A percentile compares a stretch with the other conserved stretches of the same genome.
These are phyloP conservation scores for Furcula furcula DNA, from an alignment of 2,888 invertebrate genomes.

Conservation along the genomic window DNA sequence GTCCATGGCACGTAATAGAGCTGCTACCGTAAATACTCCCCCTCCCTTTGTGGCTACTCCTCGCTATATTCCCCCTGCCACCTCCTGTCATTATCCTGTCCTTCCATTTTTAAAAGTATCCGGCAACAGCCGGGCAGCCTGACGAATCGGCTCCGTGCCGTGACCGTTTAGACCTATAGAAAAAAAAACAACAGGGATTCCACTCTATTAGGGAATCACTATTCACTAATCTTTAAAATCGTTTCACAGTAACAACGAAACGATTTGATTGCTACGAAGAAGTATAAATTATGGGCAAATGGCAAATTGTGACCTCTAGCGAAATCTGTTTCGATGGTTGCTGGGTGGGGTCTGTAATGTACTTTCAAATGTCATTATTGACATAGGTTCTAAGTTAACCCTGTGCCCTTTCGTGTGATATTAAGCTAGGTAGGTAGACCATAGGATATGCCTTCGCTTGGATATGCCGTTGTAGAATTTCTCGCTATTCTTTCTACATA, in stretches of 20 bases:
- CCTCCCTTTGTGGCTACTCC: too few species aligned
- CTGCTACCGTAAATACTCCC: too few species aligned
- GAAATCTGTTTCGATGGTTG: not conserved
- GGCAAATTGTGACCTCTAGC: not conserved
- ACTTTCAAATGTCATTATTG: slow-evolving; percentile 2
- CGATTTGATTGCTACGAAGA: slow-evolving; percentile 4
- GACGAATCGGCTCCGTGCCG: slow-evolving; percentile 61
- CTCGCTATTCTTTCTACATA: slow-evolving; percentile 13
- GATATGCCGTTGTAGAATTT: too few species aligned
- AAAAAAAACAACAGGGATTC: slow-evolving; percentile 39
- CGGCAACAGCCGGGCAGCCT: slow-evolving; percentile 43
- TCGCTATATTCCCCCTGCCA: slow-evolving; percentile 54
- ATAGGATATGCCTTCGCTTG: too few species aligned
- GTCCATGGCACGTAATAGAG: slow-evolving; percentile 62
- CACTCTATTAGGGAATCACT: slow-evolving; percentile 47
- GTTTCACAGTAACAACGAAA: slow-evolving; percentile 1
- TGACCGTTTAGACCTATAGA: slow-evolving; percentile 43
- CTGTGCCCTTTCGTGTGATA: not conserved
- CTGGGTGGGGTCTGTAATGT: slow-evolving; percentile 1
- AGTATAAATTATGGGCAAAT: not conserved
- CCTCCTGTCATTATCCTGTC: slow-evolving; percentile 25
- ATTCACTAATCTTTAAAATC: slow-evolving; percentile 30
- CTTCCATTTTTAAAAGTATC: slow-evolving; percentile 44
- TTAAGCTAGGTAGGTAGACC: not conserved
- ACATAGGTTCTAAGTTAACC: not conserved